Percentiles rank a stretch among this genome's conserved stretches.
Conservation (phyloP, 2,113 vertebrate species). For the Ictalurus punctatus region DNA sequence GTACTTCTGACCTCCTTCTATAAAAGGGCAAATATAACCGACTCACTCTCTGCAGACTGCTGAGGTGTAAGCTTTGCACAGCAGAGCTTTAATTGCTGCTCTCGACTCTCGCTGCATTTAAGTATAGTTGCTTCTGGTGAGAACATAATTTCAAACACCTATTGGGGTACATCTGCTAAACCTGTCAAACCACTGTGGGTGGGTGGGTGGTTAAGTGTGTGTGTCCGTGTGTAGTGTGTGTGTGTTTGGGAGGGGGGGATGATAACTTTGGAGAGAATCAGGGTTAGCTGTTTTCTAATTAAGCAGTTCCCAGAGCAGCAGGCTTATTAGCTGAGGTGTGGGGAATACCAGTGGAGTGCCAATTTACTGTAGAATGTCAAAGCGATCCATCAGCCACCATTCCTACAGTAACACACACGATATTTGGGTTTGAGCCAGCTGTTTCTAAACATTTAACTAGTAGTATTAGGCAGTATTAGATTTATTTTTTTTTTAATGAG, state of each 20-base stretch:
- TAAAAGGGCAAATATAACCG: background rate
- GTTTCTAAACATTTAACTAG: background rate
- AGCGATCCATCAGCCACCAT: background rate
- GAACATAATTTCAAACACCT: background rate
- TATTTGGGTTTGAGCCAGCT: background rate
- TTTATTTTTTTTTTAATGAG: background rate
- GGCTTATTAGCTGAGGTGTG: constrained; percentile 70
- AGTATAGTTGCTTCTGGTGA: background rate
- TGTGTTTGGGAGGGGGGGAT: constrained; percentile 11
- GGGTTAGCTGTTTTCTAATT: constrained; percentile 66
- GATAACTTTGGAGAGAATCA: constrained; percentile 57
- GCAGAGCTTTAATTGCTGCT: background rate
- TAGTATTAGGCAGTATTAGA: background rate
- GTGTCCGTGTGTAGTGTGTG: background rate
- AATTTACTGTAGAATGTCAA: constrained; percentile 55
- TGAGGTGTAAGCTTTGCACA: background rate
- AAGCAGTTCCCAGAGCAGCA: constrained; percentile 60
- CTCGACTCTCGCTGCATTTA: background rate
- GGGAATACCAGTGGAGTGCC: constrained; percentile 56
- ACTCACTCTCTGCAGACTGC: background rate
- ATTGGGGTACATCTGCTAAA: constrained; percentile 10
- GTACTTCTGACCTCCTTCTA: background rate
- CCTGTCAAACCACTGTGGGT: constrained; percentile 32
- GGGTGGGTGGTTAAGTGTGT: constrained; percentile 1
- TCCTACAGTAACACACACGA: background rate